Base-by-base conservation (phyloP, 2,113 vertebrate species). In the Silurus meridionalis region DNA sequence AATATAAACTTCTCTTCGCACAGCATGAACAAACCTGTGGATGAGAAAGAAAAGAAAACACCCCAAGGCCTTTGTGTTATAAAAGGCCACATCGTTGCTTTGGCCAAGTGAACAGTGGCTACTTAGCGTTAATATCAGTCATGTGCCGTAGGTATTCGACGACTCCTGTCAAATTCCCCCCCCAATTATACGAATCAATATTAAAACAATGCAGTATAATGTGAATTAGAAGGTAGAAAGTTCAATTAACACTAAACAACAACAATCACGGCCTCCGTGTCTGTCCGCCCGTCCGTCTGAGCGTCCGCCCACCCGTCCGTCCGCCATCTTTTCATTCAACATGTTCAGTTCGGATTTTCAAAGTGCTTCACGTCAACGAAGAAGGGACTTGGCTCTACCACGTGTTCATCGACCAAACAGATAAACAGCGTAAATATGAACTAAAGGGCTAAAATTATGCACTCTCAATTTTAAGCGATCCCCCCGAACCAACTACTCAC, bases 21-120 rank as follows among this genome's bases (percentile, higher is more conserved):
- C 91, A 92, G 72, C 87, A 88, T 19, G 90, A 90, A 85, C 91
- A 92, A 25, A 92, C 78, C 91, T 92, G 75, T 15, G 25, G 60
- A 74, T 80, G 0, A 50, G 11, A 19, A 13, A 66, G 11, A 72
- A n/a, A n/a, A 6, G 11, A 6, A 53, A 7, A 14, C 6, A 53
- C 60, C 60, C 60, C 1, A 2, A 74, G n/a, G 5, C 58, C 64
- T 2, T 63, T 37, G 1, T 28, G n/a, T 46, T 17, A 60, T 60
- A 46, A 2, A 72, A 0, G 14, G 17, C 8, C 2, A 2, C 37
- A 72, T 28, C 21, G 66, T 67, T 15, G 66, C n/a, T 46, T 37
- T 37, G 37, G 37, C 37, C 37, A 37, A 37, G 37, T 37, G 37
- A 37, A 37, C 37, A 3, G 37, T 37, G 37, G 1, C 37, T 37